These are phyloP conservation scores for Saccopteryx leptura DNA, from an alignment of 2,113 vertebrate species.

Conservation along the genomic window DNA sequence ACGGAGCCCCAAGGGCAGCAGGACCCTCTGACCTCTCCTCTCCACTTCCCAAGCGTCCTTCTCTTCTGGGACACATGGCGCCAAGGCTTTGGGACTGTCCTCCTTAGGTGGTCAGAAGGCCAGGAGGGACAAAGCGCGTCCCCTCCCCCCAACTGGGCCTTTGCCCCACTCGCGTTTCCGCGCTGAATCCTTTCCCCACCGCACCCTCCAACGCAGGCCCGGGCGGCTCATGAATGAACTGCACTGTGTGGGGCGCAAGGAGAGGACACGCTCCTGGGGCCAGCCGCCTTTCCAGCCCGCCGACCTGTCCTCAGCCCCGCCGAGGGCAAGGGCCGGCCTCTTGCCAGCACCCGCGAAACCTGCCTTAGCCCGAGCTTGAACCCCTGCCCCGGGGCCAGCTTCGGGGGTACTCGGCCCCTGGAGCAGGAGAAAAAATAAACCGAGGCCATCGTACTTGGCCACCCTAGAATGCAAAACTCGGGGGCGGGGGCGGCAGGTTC, in stretches of 20 bases:
- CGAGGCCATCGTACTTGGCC: slow-evolving; percentile 57
- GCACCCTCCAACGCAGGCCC: slow-evolving; percentile 78
- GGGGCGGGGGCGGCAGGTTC: slow-evolving; percentile 74
- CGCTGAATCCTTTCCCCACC: slow-evolving; percentile 46
- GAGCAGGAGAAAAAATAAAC: slow-evolving; percentile 30
- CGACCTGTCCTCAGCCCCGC: slow-evolving; percentile 9
- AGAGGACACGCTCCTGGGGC: slow-evolving; percentile 73
- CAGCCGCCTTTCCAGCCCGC: slow-evolving; percentile 45
- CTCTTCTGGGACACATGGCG: slow-evolving; percentile 17
- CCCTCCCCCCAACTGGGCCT: slow-evolving; percentile 60
- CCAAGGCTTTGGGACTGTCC: slow-evolving; percentile 40
- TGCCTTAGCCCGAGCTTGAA: slow-evolving; percentile 13
- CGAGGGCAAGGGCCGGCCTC: slow-evolving; percentile 33
- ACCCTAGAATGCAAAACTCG: slow-evolving; percentile 66
- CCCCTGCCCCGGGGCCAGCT: background rate
- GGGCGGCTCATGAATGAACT: slow-evolving; percentile 79
- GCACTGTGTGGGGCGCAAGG: slow-evolving; percentile 75
- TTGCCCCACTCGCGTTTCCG: slow-evolving; percentile 41
- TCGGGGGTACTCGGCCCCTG: background rate
- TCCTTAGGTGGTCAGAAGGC: background rate
- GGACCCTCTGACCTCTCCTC: slow-evolving; percentile 78
- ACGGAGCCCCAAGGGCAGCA: slow-evolving; percentile 58
- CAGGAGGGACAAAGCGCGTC: slow-evolving; percentile 67
- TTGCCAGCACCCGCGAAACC: slow-evolving; percentile 26
- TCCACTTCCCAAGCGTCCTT: slow-evolving; percentile 57